Evolutionary conservation across 2,113 vertebrate species (phyloP), one percentile per base, ranked within the genome.

Genomic region (Bucco capensis): DNA sequence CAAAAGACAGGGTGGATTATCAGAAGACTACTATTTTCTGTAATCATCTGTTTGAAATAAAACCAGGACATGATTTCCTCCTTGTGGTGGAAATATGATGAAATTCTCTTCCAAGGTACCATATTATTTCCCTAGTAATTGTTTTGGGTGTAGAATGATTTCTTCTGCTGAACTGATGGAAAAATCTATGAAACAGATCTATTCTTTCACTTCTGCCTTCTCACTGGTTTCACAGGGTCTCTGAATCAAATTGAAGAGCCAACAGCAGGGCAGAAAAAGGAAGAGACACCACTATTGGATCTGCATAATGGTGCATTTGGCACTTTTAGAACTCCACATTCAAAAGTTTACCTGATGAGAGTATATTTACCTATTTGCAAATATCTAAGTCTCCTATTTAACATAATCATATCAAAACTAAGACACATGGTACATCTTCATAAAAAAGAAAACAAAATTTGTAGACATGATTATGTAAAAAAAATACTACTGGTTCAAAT

Each of bases 1-100:
- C 8, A 35, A 0, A 2, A 25, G 28, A 50, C 6, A 35, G 5
- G 1, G 4, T 38, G 7, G 9, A 64, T 35, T 10, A n/a, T 19
- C 13, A 42, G 40, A 80, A 61, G 8, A 24, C 12, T 54, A 27
- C 23, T 62, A 3, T 50, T 18, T 83, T 49, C 46, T 10, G 5
- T 49, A 28, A 33, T 17, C 0, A 0, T 64, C 8, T 44, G 9
- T 50, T 58, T 76, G n/a, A 80, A 87, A 58, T 44, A 31, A 57
- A 62, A 77, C 31, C 3, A 19, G 31, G 4, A 4, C 13, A 61
- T 12, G 1, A 1, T 62, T 71, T 72, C 14, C 25, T 87, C 30
- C 14, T 24, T 71, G 6, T 46, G 10, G 30, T 72, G 22, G 54
- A 75, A 35, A 58, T n/a, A 35, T 24, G 67, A 57, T 16, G 0